Base-by-base conservation (phyloP, 2,888 invertebrate species). In the Aspidapion aeneum region DNA sequence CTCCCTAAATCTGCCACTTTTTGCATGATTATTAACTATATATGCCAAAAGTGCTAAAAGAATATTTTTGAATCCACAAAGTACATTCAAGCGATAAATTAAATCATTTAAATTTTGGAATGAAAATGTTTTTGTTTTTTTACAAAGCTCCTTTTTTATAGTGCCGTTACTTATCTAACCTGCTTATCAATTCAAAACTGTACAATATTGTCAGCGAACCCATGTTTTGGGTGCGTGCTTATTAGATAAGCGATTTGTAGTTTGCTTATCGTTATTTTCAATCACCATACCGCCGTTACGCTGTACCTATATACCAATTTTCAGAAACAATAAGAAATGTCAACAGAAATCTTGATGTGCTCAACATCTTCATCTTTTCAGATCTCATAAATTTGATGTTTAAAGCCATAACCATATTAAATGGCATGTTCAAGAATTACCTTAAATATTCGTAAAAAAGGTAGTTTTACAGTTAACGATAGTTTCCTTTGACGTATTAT, bases 251-350 rank as follows among this genome's bases (percentile, higher is more conserved):
- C 35, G 35, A 35, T 35, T 35, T 35, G 35, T 35, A 3, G 3
- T 35, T 35, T 3, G 35, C 12, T 7, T 35, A 3, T 7, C 35
- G 35, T 35, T 12, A 12, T 3, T n/a, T n/a, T 35, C 35, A 12
- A 35, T 35, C 35, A 7, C n/a, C 12, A 12, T 35, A 35, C n/a
- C 35, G 35, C 35, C 35, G 35, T 12, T 35, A 35, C 35, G 35
- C 35, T 12, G 35, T 35, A n/a, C n/a, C n/a, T n/a, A n/a, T n/a
- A 35, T 52, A 52, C 52, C n/a, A 52, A 52, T 65, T 65, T 60
- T 61, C 60, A 66, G 61, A 65, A 63, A 67, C 67, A 67, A 67
- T 67, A 67, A 67, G 63, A 48, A 52, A 48, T 61, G 67, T 67
- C 65, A 65, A 61, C 64, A 67, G 63, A 67, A 64, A 65, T 67